These are phyloP conservation scores for Elymnias hypermnestra DNA, from an alignment of 1,140 invertebrate species.

Conservation along the genomic window DNA sequence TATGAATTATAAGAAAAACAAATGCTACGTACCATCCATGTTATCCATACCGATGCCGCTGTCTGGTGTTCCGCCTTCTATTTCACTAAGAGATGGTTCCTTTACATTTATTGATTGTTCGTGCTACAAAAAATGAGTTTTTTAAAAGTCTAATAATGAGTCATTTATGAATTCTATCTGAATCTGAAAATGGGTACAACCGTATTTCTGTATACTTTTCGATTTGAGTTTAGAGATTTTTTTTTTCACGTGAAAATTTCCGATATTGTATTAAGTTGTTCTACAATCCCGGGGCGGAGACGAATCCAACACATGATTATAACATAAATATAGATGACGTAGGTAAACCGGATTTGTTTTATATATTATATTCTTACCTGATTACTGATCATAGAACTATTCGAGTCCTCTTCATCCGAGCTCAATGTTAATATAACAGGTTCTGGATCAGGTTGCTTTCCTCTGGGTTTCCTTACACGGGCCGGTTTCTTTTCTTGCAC, in stretches of 20 bases:
- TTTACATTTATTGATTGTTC: constrained; percentile 52
- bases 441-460: constrained; percentile 76
- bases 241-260: no score
- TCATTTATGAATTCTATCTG: no score
- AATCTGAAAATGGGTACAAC: no score
- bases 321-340: no score
- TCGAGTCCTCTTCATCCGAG: constrained; percentile 80
- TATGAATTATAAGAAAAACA: no score
- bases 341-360: no score
- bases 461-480: constrained; percentile 56
- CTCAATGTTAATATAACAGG: constrained; percentile 80
- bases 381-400: constrained; percentile 59
- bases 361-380: constrained; percentile 34
- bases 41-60: constrained; percentile 51
- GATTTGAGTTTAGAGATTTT: no score
- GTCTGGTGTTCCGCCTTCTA: constrained; percentile 54
- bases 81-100: constrained; percentile 62
- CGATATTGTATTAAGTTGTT: no score
- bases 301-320: no score
- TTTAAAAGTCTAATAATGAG: no score
- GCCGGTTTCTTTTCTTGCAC: constrained; percentile 51
- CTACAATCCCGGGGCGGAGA: no score
- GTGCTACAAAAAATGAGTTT: constrained; percentile 42
- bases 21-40: constrained; percentile 54
- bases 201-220: no score